Evolutionary conservation across 2,797 vertebrate species (phyloP), one percentile per base, ranked within the genome.

Genomic region (Merluccius polli): DNA sequence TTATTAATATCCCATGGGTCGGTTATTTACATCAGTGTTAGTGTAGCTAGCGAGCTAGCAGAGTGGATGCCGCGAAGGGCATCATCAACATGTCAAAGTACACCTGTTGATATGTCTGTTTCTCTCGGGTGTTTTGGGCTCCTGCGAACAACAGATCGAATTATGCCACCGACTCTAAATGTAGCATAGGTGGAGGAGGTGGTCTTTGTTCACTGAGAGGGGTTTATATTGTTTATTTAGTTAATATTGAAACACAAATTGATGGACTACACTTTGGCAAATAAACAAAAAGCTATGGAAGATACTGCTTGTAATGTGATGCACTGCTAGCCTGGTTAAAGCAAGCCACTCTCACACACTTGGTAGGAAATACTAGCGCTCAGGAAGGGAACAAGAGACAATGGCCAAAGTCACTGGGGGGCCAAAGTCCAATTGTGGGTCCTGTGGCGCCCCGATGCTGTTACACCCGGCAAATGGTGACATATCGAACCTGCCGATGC

Each of bases 361-460:
- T 72, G 70, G 78, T 72, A 71, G 78, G 75, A 81, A 75, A 82
- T 72, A 70, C 41, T 44, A 16, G 41, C 15, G 16, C 1, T 59
- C 52, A 59, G 48, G 18, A 21, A 59, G 52, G 52, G 52, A 59
- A 59, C 52, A 59, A 21, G 52, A 59, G 21, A 21, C 16, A 16
- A 10, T 0, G 21, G 44, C 16, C 44, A 16, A 21, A 48, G 44
- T 48, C 44, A 48, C 16, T 11, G 18, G 44, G 4, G 15, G 44
- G 41, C 52, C 52, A 59, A 59, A 59, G 52, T n/a, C 41, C 4
- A 44, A 16, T 44, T 15, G 21, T 59, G 52, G 52, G 44, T 21
- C 3, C 44, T 18, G 5, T 5, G 3, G 5, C 31, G 32, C 72
- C 29, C 30, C 18, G 33, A 33, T 24, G 69, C 44, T 15, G 71